phyloP scores from a whole-genome alignment of 2,797 vertebrate species.

The Mormyrops boulengeri region DNA sequence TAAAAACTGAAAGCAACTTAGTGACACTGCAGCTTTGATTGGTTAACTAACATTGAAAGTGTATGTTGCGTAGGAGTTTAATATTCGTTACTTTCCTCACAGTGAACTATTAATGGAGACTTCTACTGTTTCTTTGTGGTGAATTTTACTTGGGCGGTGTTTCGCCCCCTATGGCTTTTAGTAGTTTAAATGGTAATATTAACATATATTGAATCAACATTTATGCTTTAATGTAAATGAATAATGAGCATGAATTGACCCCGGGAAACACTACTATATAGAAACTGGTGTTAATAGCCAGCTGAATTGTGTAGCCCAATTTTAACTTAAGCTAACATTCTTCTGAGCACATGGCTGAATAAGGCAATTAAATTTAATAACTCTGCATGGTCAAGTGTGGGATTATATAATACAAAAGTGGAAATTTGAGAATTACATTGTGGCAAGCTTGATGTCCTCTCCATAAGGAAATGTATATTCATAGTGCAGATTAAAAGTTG shows the following conservation, averaged over 20 bases:
- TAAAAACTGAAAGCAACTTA: background rate
- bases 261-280: background rate
- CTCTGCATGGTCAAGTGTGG: background rate
- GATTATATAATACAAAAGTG: background rate
- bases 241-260: background rate
- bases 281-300: background rate
- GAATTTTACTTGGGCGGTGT: background rate
- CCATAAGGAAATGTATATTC: background rate
- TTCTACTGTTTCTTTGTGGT: background rate
- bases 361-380: background rate
- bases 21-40: background rate
- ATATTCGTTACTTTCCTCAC: background rate
- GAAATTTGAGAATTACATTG: background rate
- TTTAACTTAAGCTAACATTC: background rate
- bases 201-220: background rate
- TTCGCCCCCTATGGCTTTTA: background rate
- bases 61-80: background rate
- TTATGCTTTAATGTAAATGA: background rate
- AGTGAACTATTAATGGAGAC: background rate
- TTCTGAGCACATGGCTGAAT: background rate
- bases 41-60: background rate
- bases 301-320: background rate
- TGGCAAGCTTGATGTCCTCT: background rate
- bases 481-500: background rate
- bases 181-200: background rate